Percentiles rank a stretch among this genome's conserved stretches.
phyloP scores from a whole-genome alignment of 2,888 invertebrate genomes.

The Hartigia nigra region DNA sequence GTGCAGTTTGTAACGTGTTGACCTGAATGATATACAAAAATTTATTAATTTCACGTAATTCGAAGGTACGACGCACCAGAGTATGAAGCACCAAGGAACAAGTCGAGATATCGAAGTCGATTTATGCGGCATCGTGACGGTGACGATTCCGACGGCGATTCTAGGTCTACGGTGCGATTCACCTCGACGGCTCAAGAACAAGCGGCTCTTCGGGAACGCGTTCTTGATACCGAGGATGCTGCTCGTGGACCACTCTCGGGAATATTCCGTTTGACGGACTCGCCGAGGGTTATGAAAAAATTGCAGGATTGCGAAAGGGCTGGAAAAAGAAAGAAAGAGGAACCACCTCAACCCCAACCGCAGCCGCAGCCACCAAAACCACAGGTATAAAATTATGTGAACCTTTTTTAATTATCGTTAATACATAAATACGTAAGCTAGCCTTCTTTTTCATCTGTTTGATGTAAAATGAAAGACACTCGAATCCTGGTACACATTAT shows the following conservation, averaged over 20 bases:
- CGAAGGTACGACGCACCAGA: constrained; percentile 60
- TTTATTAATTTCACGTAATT: not conserved
- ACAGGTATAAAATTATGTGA: constrained; percentile 56
- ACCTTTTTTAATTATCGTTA: too few species aligned
- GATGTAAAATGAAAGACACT: not conserved
- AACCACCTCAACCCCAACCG: constrained; percentile 71
- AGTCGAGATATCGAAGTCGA: constrained; percentile 62
- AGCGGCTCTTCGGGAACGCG: constrained; percentile 71
- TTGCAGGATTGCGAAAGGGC: constrained; percentile 82
- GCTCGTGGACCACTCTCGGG: constrained; percentile 88
- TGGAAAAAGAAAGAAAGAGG: constrained; percentile 81
- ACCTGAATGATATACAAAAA: not conserved
- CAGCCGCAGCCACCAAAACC: constrained; percentile 70
- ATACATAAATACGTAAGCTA: not conserved
- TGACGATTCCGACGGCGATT: constrained; percentile 82
- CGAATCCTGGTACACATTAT: not conserved
- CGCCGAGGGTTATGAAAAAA: constrained; percentile 89
- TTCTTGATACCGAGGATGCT: constrained; percentile 90
- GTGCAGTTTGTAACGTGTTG: not conserved
- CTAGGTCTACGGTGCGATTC: constrained; percentile 74
- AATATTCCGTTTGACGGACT: constrained; percentile 87
- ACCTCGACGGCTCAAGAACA: constrained; percentile 66
- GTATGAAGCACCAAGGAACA: constrained; percentile 61
- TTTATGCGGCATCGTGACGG: constrained; percentile 72
- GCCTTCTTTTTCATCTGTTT: not conserved